Evolutionary conservation across 2,797 vertebrate species (phyloP), one percentile per base, ranked within the genome.

Genomic region (Furcifer pardalis): DNA sequence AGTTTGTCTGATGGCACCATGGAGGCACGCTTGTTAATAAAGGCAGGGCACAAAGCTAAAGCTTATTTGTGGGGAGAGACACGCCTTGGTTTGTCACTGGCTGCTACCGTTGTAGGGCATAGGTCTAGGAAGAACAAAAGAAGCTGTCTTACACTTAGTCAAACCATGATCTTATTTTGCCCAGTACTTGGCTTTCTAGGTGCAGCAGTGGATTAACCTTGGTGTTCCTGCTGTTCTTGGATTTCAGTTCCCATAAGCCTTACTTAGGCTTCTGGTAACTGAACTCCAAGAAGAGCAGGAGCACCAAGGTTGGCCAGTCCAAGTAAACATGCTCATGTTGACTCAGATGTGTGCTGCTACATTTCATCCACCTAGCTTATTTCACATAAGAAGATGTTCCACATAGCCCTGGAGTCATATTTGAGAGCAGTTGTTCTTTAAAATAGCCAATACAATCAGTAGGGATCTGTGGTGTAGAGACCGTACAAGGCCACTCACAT

Each of bases 1-100:
- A 40, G 71, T 88, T 89, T 69, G 56, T 77, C 65, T 62, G 63
- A 77, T 37, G 4, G 19, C 35, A 79, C 32, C 62, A 84, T 42
- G 37, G 77, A 79, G 32, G 17, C 17, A 42, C 65, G 66, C 44
- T 40, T 52, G 32, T 35, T 25, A 66, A 9, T 69, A 6, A 25
- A 44, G 27, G 27, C 52, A 25, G 13, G 63, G 35, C 27, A 17
- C 15, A 46, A 75, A 25, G 23, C 15, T 76, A 74, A 30, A 52
- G 35, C 17, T 75, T 25, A 69, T 32, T 25, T 30, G 40, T 49
- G 60, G 59, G 42, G 19, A 4, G 52, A 5, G 44, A 42, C 25
- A n/a, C 8, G 75, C 25, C 72, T 74, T 82, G 23, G 3, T 74
- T 7, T 37, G 21, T 15, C 49, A 75, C 49, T 21, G 17, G 40